Base-by-base conservation (phyloP, 2,797 vertebrate genomes). In the Aulostomus chinensis region DNA sequence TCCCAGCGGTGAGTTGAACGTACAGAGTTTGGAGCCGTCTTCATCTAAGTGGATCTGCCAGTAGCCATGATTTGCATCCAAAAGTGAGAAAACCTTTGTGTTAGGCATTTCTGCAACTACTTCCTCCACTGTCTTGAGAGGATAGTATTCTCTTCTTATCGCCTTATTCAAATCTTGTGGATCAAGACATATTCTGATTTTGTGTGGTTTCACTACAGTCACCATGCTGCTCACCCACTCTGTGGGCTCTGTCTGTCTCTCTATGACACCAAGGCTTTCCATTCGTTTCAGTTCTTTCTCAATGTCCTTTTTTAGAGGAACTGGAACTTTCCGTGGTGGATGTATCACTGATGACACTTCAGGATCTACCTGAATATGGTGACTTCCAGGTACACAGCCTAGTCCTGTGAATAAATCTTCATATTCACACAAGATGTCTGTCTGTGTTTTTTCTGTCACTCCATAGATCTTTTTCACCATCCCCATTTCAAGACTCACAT, bases 11-110 rank as follows among this genome's bases (percentile, higher is more conserved):
- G 55, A 51, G 7, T 64, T 60, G 9, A 73, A 64, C 0, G 21
- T 47, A 18, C 54, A 68, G 9, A 39, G 55, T 11, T 38, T 45
- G 11, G 41, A 58, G 26, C 40, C 45, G 2, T 68, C 36, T 7
- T 68, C 42, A 20, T 73, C 34, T 3, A 56, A 6, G 7, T 40
- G 25, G 4, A 63, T 36, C 16, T 73, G 58, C 53, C 58, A 59
- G n/a, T 58, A 56, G 1, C 54, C 49, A 16, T 68, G 39, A 16
- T 38, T 47, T 14, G 64, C 50, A 20, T 68, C 21, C 9, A 59
- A 2, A 3, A 50, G 43, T 12, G 45, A 54, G 17, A 58, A 58
- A 4, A 55, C 15, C 4, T 49, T 54, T 6, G 42, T 25, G 7
- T 39, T 59, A 11, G 52, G 40, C 38, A 65, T 65, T 5, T 46